phyloP scores from a whole-genome alignment of 2,113 vertebrate genomes.

The Ammodramus savannarum region DNA sequence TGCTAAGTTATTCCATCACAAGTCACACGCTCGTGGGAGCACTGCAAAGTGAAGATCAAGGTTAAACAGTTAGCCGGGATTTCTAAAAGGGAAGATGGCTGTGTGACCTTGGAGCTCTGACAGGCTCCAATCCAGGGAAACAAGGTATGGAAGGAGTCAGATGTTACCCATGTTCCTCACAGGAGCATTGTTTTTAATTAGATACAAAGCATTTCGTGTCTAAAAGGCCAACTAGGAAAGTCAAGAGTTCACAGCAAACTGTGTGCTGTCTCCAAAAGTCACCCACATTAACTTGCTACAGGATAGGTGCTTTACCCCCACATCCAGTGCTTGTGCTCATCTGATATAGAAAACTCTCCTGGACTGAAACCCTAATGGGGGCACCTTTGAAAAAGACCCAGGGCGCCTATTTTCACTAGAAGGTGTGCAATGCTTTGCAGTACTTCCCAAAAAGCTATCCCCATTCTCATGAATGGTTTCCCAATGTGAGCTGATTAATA shows the following conservation, averaged over 20 bases:
- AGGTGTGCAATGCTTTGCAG: neutral
- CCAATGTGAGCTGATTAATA: neutral
- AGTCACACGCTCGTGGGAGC: neutral
- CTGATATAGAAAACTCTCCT: neutral
- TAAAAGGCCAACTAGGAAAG: neutral
- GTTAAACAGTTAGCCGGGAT: slow-evolving; percentile 32
- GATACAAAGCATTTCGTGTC: neutral
- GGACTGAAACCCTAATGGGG: neutral
- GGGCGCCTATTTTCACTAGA: fast-evolving
- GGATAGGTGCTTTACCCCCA: neutral
- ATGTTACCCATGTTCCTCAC: neutral
- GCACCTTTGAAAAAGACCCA: neutral
- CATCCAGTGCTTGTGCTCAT: neutral
- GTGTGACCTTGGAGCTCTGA: neutral
- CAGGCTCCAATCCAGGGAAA: neutral
- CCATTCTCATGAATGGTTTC: neutral
- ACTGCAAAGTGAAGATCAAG: slow-evolving; percentile 28
- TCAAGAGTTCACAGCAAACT: neutral
- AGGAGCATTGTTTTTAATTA: neutral
- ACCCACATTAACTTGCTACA: neutral
- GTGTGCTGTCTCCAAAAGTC: neutral
- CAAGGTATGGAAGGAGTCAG: neutral
- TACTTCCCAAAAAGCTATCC: neutral
- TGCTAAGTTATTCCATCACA: neutral
- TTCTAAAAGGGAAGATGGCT: neutral